Conservation (phyloP, 1,140 invertebrate genomes). For the Drosophila teissieri region DNA sequence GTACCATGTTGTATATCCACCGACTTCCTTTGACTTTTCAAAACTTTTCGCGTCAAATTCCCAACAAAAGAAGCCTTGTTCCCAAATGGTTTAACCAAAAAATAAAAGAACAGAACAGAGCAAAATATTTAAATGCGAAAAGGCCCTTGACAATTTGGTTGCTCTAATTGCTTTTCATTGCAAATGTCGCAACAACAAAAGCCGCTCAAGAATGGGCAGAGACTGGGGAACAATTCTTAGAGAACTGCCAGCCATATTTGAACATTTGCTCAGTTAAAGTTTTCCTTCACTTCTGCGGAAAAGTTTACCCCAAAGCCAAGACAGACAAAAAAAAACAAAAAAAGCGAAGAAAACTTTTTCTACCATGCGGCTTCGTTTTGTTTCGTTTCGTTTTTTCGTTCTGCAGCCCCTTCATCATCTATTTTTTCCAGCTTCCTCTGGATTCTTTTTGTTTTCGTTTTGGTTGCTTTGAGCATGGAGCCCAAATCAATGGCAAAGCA, state of each 20-base stretch:
- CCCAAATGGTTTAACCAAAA: constrained; percentile 1
- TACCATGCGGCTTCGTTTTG: constrained; percentile 43
- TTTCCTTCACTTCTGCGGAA: constrained; percentile 21
- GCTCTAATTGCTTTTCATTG: constrained; percentile 53
- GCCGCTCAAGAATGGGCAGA: constrained; percentile 15
- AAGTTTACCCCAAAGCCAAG: constrained; percentile 29
- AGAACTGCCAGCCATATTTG: constrained; percentile 23
- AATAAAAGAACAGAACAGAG: not conserved
- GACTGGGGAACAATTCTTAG: not conserved
- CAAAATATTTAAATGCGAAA: constrained; percentile 26
- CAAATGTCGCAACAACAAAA: constrained; percentile 49
- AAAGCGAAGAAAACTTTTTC: constrained; percentile 25
- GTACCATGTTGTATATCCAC: not conserved
- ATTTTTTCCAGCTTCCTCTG: constrained; percentile 12
- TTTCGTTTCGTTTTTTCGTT: not conserved
- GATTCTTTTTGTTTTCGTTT: constrained; percentile 18
- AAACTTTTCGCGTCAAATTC: constrained; percentile 8
- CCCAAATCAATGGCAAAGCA: constrained; percentile 24
- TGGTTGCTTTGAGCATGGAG: constrained; percentile 33
- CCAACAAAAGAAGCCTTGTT: constrained; percentile 2
- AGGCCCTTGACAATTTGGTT: constrained; percentile 37
- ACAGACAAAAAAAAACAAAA: constrained; percentile 11
- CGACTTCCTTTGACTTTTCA: not conserved
- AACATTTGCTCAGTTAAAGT: constrained; percentile 38
- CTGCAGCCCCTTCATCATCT: constrained; percentile 17